Evolutionary conservation across 2,797 vertebrate species (phyloP).

Genomic region (Rhynchotus rufescens): DNA sequence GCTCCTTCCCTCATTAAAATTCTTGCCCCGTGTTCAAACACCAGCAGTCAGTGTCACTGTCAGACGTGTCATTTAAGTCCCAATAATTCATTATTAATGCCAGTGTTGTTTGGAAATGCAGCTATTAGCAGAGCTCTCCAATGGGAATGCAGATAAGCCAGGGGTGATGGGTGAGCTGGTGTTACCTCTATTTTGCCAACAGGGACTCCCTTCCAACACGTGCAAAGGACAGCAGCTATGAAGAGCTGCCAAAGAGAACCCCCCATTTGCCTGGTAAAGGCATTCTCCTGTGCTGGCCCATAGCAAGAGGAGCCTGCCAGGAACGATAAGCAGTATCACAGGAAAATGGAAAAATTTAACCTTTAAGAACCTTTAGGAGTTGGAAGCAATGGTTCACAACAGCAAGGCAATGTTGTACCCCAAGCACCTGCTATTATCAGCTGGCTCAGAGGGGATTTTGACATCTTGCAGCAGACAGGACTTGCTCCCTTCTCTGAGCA

Average conservation of each 20-base stretch:
- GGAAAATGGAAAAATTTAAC: neutral
- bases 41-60: constrained; percentile 45
- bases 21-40: constrained; percentile 19
- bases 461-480: neutral
- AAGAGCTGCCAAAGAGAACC: neutral
- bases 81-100: constrained; percentile 42
- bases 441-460: neutral
- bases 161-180: neutral
- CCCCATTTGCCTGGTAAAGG: neutral
- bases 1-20: constrained; percentile 50
- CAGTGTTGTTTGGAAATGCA: neutral
- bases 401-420: neutral
- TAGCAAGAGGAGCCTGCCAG: neutral
- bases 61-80: constrained; percentile 34
- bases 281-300: neutral
- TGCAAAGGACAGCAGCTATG: neutral
- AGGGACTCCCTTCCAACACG: neutral
- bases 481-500: neutral
- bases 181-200: neutral
- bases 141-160: neutral
- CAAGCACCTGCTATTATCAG: neutral
- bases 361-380: neutral
- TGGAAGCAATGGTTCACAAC: neutral
- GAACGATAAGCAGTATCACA: neutral
- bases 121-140: constrained; percentile 5